These are phyloP conservation scores for Tauraco erythrolophus DNA, from an alignment of 2,113 vertebrate species.

Conservation along the genomic window DNA sequence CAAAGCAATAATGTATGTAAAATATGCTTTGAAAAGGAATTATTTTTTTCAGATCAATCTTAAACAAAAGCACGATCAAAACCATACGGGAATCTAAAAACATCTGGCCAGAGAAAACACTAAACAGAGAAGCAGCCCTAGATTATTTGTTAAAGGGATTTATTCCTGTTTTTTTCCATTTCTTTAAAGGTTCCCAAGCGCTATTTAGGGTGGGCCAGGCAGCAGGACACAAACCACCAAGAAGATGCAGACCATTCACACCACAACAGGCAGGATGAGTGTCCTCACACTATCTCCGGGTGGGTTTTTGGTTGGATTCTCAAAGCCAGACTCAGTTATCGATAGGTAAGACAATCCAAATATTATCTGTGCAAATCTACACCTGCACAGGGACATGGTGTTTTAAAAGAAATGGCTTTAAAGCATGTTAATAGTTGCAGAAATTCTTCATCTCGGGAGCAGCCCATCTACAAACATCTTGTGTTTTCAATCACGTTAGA, in stretches of 20 bases:
- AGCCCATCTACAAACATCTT: neutral
- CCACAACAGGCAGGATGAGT: neutral
- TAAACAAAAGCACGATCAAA: neutral
- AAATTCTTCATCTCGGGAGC: neutral
- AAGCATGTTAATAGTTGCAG: neutral
- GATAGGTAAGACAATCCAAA: neutral
- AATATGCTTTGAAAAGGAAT: neutral
- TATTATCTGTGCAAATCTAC: neutral
- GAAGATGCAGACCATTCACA: neutral
- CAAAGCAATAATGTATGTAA: neutral
- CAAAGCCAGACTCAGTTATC: neutral
- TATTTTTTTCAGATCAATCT: neutral
- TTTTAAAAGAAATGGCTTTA: neutral
- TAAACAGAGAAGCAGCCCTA: neutral
- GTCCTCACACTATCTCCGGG: rapidly evolving
- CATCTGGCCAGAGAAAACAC: neutral
- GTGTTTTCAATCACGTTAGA: neutral
- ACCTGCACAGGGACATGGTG: neutral
- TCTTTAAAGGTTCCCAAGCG: neutral
- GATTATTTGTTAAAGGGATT: neutral
- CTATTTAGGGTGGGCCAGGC: neutral
- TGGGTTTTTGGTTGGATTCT: neutral
- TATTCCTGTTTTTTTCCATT: neutral
- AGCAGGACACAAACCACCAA: neutral
- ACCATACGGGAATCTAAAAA: neutral